Base-by-base conservation (phyloP, 2,797 vertebrate species). In the Sebastes alutus region DNA sequence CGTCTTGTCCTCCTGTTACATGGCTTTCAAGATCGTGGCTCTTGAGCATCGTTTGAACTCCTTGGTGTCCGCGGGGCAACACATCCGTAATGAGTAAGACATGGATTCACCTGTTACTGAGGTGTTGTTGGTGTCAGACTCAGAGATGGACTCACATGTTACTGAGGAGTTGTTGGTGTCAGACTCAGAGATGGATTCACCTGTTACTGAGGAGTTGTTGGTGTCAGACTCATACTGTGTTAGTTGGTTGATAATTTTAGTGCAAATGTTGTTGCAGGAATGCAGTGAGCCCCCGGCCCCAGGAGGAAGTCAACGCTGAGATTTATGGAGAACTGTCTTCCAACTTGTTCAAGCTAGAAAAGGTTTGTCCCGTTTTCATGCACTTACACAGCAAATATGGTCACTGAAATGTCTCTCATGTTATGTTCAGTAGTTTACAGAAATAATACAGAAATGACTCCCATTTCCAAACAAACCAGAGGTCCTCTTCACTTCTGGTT, bases 1-100 rank as follows among this genome's bases (percentile, higher is more conserved):
- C 20, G 95, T 98, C 85, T 79, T 98, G 89, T 98, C 98, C 4
- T 98, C 97, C 77, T 96, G 97, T 91, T 99, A 99, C 94, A 98
- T 99, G 98, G 96, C 96, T 70, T 96, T 97, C 4, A 97, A 97
- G 95, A 98, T 99, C 62, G 94, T 92, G 65, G 91, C 95, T 83
- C 94, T 99, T 13, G 98, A 99, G 89, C 97, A 98, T 27, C 96
- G 93, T 0, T 88, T 99, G 85, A 96, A 95, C 74, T 96, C 95
- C 5, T 82, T 98, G 56, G 89, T 96, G 60, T 95, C 97, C 7
- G 62, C 91, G 29, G 88, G 94, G 83, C 96, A 97, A 55, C 93
- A 95, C 55, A 87, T 90, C 63, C 89, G 86, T 16, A 94, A 94
- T 13, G 95, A 94, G 97, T 98, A 96, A 96, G 96, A 72, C 25